These are phyloP conservation scores for Papilio protenor DNA, from an alignment of 2,888 invertebrate genomes.

Conservation along the genomic window DNA sequence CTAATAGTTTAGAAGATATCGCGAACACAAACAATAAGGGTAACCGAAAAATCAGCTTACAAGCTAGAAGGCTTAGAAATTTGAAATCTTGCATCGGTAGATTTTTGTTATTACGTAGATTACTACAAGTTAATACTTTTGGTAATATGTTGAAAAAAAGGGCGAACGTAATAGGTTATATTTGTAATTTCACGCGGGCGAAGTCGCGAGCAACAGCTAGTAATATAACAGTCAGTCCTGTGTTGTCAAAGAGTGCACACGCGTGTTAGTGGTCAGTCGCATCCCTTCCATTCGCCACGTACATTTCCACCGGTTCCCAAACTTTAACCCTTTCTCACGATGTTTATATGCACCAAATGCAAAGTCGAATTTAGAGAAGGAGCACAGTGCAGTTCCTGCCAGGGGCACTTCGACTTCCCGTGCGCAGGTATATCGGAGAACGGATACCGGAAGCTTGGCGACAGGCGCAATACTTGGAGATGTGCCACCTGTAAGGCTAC, in stretches of 20 bases:
- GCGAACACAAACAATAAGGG: no score
- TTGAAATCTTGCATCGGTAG: no score
- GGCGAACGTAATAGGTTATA: no score
- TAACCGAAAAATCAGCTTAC: no score
- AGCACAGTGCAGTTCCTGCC: slow-evolving; percentile 29
- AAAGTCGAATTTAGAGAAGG: slow-evolving; percentile 28
- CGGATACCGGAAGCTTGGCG: slow-evolving; percentile 42
- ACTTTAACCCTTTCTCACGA: not conserved
- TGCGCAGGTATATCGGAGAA: slow-evolving; percentile 42
- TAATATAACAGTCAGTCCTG: no score
- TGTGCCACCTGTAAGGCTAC: slow-evolving; percentile 34
- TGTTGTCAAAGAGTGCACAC: not conserved
- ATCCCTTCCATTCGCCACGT: not conserved
- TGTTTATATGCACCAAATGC: slow-evolving; percentile 37
- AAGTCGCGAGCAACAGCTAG: no score
- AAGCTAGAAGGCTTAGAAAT: no score
- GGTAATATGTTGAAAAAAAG: no score
- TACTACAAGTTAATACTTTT: no score
- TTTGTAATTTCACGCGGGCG: no score
- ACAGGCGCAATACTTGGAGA: slow-evolving; percentile 38
- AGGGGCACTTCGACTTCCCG: slow-evolving; percentile 36
- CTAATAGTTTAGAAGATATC: no score
- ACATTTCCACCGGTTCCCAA: not conserved
- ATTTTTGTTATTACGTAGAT: no score
- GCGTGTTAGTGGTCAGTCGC: not conserved